These are phyloP conservation scores for Cecidostiba fungosa DNA, from an alignment of 2,888 invertebrate species.

Conservation along the genomic window DNA sequence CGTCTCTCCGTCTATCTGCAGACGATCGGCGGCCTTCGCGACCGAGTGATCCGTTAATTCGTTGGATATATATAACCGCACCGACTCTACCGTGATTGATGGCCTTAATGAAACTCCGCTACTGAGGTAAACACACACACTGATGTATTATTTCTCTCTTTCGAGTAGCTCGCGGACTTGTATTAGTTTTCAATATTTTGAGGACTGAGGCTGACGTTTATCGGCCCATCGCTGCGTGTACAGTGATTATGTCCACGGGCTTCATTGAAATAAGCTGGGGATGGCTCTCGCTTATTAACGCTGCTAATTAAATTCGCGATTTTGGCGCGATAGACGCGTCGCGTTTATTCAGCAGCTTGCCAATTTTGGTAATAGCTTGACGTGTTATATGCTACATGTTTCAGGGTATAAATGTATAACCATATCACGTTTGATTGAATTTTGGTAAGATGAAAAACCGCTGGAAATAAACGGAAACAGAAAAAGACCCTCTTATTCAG, in stretches of 20 bases:
- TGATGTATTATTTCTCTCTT: neutral
- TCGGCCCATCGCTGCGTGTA: neutral
- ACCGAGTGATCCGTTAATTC: slow-evolving; percentile 16
- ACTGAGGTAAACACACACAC: neutral
- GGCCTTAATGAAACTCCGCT: slow-evolving; percentile 10
- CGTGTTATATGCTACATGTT: neutral
- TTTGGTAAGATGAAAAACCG: neutral
- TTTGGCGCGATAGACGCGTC: slow-evolving; percentile 6
- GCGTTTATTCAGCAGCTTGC: slow-evolving; percentile 9
- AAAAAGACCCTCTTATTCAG: too few species aligned
- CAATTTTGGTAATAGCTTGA: neutral
- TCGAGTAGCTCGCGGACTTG: too few species aligned
- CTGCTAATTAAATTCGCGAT: slow-evolving; percentile 34
- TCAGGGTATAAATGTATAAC: too few species aligned
- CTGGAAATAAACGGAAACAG: neutral
- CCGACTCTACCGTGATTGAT: slow-evolving; percentile 18
- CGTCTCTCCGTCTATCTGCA: too few species aligned
- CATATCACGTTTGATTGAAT: neutral
- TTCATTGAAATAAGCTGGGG: slow-evolving; percentile 13
- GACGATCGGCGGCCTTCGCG: neutral
- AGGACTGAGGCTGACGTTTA: slow-evolving; percentile 24
- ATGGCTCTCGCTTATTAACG: neutral
- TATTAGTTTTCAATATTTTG: slow-evolving; percentile 17
- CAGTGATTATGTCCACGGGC: neutral
- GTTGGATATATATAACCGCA: neutral